These are phyloP conservation scores for Sebastes iracundus DNA, from an alignment of 2,797 vertebrate genomes.

Conservation along the genomic window DNA sequence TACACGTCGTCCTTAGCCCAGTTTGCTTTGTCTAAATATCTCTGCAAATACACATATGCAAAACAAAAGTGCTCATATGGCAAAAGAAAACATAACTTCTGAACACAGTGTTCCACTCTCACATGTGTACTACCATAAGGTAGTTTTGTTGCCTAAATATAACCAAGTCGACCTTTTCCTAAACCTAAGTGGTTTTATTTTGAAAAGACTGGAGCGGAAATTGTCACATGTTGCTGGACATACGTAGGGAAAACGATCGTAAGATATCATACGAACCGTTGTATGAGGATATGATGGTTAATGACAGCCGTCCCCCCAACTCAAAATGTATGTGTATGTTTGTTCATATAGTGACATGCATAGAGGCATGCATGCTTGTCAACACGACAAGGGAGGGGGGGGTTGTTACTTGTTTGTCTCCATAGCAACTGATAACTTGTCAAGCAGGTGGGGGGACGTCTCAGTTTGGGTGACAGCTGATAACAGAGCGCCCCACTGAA, in stretches of 20 bases:
- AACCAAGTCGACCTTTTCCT: too few species aligned
- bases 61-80: slow-evolving; percentile 22
- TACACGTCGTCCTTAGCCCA: slow-evolving; percentile 2
- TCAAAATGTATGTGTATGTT: not conserved
- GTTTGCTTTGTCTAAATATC: slow-evolving; percentile 26
- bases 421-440: slow-evolving; percentile 62
- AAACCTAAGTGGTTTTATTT: too few species aligned
- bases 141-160: too few species aligned
- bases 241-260: too few species aligned
- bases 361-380: not conserved
- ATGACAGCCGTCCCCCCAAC: slow-evolving; percentile 1
- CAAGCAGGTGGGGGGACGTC: slow-evolving; percentile 35
- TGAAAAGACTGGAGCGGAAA: too few species aligned
- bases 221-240: too few species aligned
- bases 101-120: not conserved
- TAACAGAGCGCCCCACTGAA: slow-evolving; percentile 66
- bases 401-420: slow-evolving; percentile 44
- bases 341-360: not conserved
- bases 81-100: not conserved
- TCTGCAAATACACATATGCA: slow-evolving; percentile 10
- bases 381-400: not conserved
- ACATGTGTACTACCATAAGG: not conserved
- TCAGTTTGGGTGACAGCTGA: slow-evolving; percentile 74
- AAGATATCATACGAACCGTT: not conserved
- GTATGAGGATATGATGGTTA: not conserved